Percentiles rank a stretch among this genome's conserved stretches.
Conservation (phyloP, 2,888 invertebrate species). For the Macropis europaea region DNA sequence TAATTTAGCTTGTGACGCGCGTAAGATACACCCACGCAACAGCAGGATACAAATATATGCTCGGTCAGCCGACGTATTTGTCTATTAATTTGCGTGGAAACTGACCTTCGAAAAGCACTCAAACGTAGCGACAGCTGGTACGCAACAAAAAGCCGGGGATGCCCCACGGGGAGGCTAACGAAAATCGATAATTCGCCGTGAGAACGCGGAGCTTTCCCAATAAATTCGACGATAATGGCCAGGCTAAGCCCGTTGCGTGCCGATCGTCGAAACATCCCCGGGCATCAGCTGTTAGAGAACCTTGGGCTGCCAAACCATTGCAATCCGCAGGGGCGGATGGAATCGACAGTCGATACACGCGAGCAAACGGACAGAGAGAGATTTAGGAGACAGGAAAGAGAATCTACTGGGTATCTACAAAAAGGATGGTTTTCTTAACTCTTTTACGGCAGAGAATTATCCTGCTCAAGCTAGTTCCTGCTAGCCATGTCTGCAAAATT, state of each 20-base stretch:
- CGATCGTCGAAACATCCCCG: slow-evolving; percentile 27
- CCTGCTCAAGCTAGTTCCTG: too few relatives aligned
- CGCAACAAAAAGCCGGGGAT: slow-evolving; percentile 7
- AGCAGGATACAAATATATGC: too few relatives aligned
- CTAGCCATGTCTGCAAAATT: too few relatives aligned
- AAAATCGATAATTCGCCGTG: slow-evolving; percentile 49
- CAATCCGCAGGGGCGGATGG: slow-evolving; percentile 42
- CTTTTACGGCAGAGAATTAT: too few relatives aligned
- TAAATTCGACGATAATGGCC: slow-evolving; percentile 46
- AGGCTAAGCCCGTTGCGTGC: background rate
- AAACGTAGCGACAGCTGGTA: slow-evolving; percentile 9
- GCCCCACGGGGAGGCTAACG: slow-evolving; percentile 1
- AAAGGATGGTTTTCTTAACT: too few relatives aligned
- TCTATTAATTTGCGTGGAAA: slow-evolving; percentile 32
- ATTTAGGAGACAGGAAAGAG: background rate
- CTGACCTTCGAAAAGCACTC: slow-evolving; percentile 24
- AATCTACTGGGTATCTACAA: too few relatives aligned
- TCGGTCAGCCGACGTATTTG: background rate
- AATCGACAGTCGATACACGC: slow-evolving; percentile 50
- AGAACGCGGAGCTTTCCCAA: slow-evolving; percentile 34
- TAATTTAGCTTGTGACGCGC: too few relatives aligned
- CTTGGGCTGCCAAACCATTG: slow-evolving; percentile 28
- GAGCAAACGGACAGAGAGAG: background rate
- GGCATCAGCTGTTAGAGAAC: slow-evolving; percentile 39
- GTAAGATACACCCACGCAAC: too few relatives aligned